Percentiles rank a stretch among this genome's conserved stretches.
Conservation (phyloP, 1,140 invertebrate genomes). For the Drosophila tsacasi region DNA sequence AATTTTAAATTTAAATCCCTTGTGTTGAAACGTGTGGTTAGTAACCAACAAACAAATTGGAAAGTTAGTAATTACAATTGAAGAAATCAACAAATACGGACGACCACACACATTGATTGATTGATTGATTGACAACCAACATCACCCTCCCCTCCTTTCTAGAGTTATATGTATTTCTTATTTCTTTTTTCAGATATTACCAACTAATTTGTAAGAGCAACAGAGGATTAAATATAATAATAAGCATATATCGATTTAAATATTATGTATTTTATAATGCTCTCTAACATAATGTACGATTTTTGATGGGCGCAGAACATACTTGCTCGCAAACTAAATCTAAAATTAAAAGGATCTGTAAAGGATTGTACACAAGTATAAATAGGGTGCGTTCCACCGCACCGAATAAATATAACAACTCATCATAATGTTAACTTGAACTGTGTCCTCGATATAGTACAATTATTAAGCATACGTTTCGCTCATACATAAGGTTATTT, state of each 20-base stretch:
- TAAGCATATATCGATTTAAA: slow-evolving; percentile 60
- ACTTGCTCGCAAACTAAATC: slow-evolving; percentile 38
- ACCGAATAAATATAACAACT: slow-evolving; percentile 68
- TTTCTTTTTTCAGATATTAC: slow-evolving; percentile 19
- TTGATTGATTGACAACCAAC: slow-evolving; percentile 3
- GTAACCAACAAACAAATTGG: slow-evolving; percentile 40
- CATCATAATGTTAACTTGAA: slow-evolving; percentile 83
- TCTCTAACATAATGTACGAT: slow-evolving; percentile 52
- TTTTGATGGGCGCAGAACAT: slow-evolving; percentile 58
- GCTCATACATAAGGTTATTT: slow-evolving; percentile 34
- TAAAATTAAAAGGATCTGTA: slow-evolving; percentile 46
- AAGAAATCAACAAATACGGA: slow-evolving; percentile 28
- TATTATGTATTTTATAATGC: slow-evolving; percentile 74
- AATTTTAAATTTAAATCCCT: slow-evolving; percentile 75
- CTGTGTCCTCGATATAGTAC: slow-evolving; percentile 78
- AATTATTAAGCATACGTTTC: slow-evolving; percentile 47
- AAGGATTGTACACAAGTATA: slow-evolving; percentile 55
- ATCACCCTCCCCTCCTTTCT: slow-evolving; percentile 5
- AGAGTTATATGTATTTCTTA: slow-evolving; percentile 1
- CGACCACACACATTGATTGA: slow-evolving; percentile 20
- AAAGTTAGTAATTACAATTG: slow-evolving; percentile 38
- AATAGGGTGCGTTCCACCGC: slow-evolving; percentile 44
- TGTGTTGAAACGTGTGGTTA: slow-evolving; percentile 70
- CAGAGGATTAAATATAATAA: slow-evolving; percentile 48
- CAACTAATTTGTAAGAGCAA: slow-evolving; percentile 74